Conservation (phyloP, 2,113 vertebrate genomes). For the Colius striatus region DNA sequence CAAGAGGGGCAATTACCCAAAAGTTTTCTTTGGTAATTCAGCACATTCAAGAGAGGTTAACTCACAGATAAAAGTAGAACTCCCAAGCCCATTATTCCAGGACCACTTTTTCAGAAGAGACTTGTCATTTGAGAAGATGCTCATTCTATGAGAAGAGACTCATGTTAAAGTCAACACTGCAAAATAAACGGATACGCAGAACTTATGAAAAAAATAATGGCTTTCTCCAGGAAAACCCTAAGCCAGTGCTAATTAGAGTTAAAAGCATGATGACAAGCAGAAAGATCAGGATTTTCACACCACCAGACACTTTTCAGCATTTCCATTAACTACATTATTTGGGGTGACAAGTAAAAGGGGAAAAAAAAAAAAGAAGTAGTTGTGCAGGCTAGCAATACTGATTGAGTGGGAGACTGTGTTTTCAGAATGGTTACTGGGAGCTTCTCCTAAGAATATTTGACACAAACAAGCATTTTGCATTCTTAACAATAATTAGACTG, state of each 20-base stretch:
- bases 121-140: no score
- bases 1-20: not conserved
- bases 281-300: slow-evolving; percentile 7
- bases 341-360: not conserved
- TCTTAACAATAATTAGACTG: not conserved
- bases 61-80: not conserved
- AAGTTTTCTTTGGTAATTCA: not conserved
- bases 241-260: slow-evolving; percentile 21
- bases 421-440: not conserved
- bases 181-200: slow-evolving; percentile 13
- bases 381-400: not conserved
- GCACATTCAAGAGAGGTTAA: not conserved
- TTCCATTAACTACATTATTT: slow-evolving; percentile 14
- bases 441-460: not conserved
- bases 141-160: not conserved
- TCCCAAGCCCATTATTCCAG: not conserved
- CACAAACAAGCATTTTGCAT: not conserved
- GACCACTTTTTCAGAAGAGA: not conserved
- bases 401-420: not conserved
- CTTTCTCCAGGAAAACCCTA: not conserved
- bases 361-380: not conserved
- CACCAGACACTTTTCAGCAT: not conserved
- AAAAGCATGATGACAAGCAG: not conserved
- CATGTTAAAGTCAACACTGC: not conserved
- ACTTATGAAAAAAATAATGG: not conserved